Base-by-base conservation (phyloP, 2,113 vertebrate genomes). In the Galbula dea region DNA sequence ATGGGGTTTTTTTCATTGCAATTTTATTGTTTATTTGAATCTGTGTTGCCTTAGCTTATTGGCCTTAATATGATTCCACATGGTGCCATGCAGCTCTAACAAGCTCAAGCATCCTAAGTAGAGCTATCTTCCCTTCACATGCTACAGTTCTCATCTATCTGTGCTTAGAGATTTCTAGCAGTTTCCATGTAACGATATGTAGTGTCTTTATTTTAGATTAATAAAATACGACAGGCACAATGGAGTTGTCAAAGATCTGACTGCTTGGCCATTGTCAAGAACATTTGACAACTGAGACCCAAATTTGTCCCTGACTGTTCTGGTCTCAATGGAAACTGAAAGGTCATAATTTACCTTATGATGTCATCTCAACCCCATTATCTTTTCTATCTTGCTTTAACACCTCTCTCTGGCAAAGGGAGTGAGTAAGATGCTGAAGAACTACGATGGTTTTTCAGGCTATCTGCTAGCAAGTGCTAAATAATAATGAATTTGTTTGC, bases 131-230 rank as follows among this genome's bases (percentile, higher is more conserved):
- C 71, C 72, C 62, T 87, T 95, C 49, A 45, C 39, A 89, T 94
- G 48, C 91, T 96, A 59, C 84, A 95, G 62, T 74, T 95, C 86
- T 94, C 65, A 84, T 93, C 97, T 86, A 51, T 41, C 79, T 94
- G 55, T 88, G 54, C n/a, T 93, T 95, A 84, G 95, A 97, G 86
- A 82, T 94, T 90, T 79, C 86, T 91, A 96, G 82, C 73, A 73
- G 94, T 96, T 96, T 97, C 46, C 12, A 63, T 88, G 49, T 79
- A 97, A 93, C 73, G 93, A 79, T 89, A 87, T 76, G 77, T n/a
- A 95, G 86, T 90, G 75, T 65, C 93, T 96, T 96, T 97, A 86
- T 61, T 96, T 96, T 63, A 95, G 90, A 95, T 95, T 94, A 96
- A 95, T 92, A 96, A 94, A 96, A 92, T 97, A 96, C 93, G 95